A percentile compares a stretch with the other conserved stretches of the same genome.
phyloP scores from a whole-genome alignment of 1,140 invertebrate species.

The Glomeris maerens region DNA sequence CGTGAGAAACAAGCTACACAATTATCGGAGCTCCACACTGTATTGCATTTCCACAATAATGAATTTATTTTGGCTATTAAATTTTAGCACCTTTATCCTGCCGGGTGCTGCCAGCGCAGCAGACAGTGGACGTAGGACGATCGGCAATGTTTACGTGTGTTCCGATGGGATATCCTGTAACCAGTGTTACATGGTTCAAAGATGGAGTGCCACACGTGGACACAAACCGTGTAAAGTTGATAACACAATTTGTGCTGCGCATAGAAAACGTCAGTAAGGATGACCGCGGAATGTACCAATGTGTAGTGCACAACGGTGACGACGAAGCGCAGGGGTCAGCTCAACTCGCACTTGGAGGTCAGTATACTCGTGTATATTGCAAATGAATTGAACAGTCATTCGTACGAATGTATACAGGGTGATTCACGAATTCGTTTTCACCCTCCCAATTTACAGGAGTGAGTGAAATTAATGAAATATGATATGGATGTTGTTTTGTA shows the following conservation, averaged over 20 bases:
- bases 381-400: too few species aligned
- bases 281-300: conserved; percentile 79
- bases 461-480: too few species aligned
- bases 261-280: conserved; percentile 54
- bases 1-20: too few species aligned
- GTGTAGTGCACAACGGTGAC: conserved; percentile 67
- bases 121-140: conserved; percentile 26
- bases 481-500: too few species aligned
- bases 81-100: conserved; percentile 29
- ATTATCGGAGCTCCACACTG: too few species aligned
- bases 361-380: too few species aligned
- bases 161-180: conserved; percentile 44
- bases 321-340: conserved; percentile 69
- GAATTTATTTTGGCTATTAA: conserved; percentile 20
- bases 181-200: conserved; percentile 28
- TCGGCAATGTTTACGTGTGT: conserved; percentile 27
- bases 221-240: conserved; percentile 17
- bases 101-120: conserved; percentile 23
- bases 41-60: too few species aligned
- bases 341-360: conserved; percentile 69
- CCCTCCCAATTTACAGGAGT: too few species aligned
- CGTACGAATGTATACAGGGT: too few species aligned
- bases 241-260: conserved; percentile 38
- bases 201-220: conserved; percentile 18
- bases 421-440: too few species aligned